phyloP scores from a whole-genome alignment of 2,888 invertebrate species.

The Ferdinandea cuprea region DNA sequence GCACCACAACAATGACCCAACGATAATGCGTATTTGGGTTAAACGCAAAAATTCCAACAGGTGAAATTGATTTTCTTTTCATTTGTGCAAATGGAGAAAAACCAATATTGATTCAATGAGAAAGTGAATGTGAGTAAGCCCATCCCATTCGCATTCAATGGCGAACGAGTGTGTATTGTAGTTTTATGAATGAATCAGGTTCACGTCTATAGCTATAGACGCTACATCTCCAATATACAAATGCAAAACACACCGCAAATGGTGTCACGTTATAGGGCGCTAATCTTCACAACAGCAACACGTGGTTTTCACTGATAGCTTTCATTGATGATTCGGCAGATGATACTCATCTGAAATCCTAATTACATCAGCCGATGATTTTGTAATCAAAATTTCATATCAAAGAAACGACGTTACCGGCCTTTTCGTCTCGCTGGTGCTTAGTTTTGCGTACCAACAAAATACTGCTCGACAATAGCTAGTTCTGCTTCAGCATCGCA shows the following conservation, averaged over 20 bases:
- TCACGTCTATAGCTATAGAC: slow-evolving; percentile 44
- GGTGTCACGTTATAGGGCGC: background rate
- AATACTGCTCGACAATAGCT: too few relatives aligned
- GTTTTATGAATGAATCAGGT: slow-evolving; percentile 58
- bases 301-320: slow-evolving; percentile 27
- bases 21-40: slow-evolving; percentile 77
- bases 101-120: slow-evolving; percentile 79
- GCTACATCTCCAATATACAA: too few relatives aligned
- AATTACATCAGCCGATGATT: slow-evolving; percentile 38
- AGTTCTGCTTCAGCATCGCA: too few relatives aligned
- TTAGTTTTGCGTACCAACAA: too few relatives aligned
- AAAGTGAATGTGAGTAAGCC: slow-evolving; percentile 53
- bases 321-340: background rate
- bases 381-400: slow-evolving; percentile 15
- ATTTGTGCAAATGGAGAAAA: slow-evolving; percentile 82
- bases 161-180: slow-evolving; percentile 4
- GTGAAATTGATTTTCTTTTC: slow-evolving; percentile 83
- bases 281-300: slow-evolving; percentile 9
- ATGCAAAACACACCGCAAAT: slow-evolving; percentile 18
- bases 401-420: too few relatives aligned
- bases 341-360: slow-evolving; percentile 21
- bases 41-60: slow-evolving; percentile 81
- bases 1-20: slow-evolving; percentile 14
- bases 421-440: too few relatives aligned
- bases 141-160: slow-evolving; percentile 20